Percentiles rank a stretch among this genome's conserved stretches.
phyloP scores from a whole-genome alignment of 2,797 vertebrate species.

The Parambassis ranga region DNA sequence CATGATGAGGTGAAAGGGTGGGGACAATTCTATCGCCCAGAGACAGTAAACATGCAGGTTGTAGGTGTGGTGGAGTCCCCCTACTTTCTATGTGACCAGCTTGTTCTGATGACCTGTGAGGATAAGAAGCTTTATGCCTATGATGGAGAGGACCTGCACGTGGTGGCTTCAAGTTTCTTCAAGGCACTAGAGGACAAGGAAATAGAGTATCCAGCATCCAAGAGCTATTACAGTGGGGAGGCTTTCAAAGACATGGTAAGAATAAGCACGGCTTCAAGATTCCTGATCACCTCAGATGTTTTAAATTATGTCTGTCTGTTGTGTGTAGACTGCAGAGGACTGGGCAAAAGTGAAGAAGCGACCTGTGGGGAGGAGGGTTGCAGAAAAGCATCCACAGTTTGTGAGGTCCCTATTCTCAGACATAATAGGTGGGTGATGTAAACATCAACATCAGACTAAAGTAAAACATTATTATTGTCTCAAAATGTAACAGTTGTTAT shows the following conservation, averaged over 20 bases:
- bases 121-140: slow-evolving; percentile 22
- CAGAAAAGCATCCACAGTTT: not conserved
- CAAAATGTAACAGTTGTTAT: too few species aligned
- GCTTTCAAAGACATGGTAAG: slow-evolving; percentile 35
- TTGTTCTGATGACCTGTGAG: slow-evolving; percentile 48
- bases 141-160: slow-evolving; percentile 42
- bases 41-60: slow-evolving; percentile 7
- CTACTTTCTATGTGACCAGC: not conserved
- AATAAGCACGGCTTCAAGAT: not conserved
- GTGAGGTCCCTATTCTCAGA: too few species aligned
- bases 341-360: slow-evolving; percentile 27
- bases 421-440: too few species aligned
- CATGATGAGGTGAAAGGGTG: not conserved
- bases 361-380: not conserved
- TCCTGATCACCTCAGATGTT: not conserved
- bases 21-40: slow-evolving; percentile 28
- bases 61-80: slow-evolving; percentile 1
- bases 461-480: too few species aligned
- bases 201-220: slow-evolving; percentile 14
- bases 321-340: slow-evolving; percentile 16
- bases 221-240: slow-evolving; percentile 26
- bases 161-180: slow-evolving; percentile 6
- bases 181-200: fast-evolving
- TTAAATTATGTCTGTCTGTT: not conserved
- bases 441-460: too few species aligned